Conservation (phyloP, 2,113 vertebrate species). For the Syrrhaptes paradoxus region DNA sequence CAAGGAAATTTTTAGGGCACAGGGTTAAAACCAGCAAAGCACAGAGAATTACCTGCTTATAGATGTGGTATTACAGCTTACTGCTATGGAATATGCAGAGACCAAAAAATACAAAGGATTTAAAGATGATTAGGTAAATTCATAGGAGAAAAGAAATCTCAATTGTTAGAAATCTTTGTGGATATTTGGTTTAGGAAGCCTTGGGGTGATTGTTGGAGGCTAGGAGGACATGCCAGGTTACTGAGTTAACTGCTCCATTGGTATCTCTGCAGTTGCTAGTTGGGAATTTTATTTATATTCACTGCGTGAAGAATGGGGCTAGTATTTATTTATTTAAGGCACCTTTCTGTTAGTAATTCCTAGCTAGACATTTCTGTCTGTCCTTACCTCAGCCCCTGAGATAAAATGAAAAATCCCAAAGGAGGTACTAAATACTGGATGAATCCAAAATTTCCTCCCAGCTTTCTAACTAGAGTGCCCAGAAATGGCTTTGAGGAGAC, state of each 20-base stretch:
- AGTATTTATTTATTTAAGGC: neutral
- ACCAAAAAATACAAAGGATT: neutral
- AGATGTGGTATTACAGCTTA: neutral
- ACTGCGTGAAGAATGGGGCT: neutral
- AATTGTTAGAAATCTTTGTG: neutral
- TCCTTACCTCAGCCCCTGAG: neutral
- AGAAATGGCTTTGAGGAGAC: neutral
- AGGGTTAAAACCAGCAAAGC: neutral
- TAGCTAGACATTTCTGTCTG: neutral
- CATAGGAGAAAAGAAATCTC: neutral
- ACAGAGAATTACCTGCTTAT: neutral
- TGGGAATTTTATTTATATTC: neutral
- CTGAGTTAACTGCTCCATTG: neutral
- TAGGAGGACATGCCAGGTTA: neutral
- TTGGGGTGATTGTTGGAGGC: neutral
- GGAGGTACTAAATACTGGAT: neutral
- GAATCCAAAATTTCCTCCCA: neutral
- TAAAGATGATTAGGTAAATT: neutral
- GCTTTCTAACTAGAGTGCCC: neutral
- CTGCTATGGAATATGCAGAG: neutral
- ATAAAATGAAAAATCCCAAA: neutral
- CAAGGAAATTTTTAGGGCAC: neutral
- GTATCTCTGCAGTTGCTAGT: neutral
- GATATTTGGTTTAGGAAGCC: neutral
- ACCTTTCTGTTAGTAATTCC: neutral